Conservation (phyloP, 1,140 invertebrate genomes). For the Argopecten irradians region DNA sequence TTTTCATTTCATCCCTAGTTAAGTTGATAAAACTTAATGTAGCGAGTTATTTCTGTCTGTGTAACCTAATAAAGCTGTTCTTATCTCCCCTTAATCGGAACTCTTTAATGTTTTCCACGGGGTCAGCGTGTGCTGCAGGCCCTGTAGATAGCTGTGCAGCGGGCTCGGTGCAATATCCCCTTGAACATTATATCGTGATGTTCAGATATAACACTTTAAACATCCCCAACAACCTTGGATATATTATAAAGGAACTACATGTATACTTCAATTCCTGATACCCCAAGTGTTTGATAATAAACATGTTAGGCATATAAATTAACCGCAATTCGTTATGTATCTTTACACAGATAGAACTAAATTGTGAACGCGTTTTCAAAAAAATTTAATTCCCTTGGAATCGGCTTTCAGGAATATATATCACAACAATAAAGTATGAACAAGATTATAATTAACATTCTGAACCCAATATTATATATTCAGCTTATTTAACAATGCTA, state of each 20-base stretch:
- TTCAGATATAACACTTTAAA: neutral
- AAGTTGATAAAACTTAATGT: neutral
- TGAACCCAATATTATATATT: too few species aligned
- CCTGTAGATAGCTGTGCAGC: neutral
- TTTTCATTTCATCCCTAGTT: neutral
- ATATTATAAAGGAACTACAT: neutral
- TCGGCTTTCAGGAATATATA: too few species aligned
- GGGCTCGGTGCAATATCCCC: neutral
- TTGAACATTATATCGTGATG: too few species aligned
- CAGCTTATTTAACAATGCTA: too few species aligned
- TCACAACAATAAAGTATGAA: too few species aligned
- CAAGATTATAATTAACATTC: too few species aligned
- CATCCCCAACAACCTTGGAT: neutral
- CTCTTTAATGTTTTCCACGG: neutral
- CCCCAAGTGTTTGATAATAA: neutral
- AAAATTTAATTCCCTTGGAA: too few species aligned
- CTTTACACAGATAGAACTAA: neutral
- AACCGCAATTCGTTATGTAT: neutral
- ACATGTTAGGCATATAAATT: neutral
- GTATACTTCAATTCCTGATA: neutral
- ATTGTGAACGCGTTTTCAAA: neutral
- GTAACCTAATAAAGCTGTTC: neutral
- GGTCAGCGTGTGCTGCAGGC: neutral
- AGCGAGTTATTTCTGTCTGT: neutral
- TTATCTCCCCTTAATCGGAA: neutral